phyloP scores from a whole-genome alignment of 2,113 vertebrate genomes.

The Aldabrachelys gigantea region DNA sequence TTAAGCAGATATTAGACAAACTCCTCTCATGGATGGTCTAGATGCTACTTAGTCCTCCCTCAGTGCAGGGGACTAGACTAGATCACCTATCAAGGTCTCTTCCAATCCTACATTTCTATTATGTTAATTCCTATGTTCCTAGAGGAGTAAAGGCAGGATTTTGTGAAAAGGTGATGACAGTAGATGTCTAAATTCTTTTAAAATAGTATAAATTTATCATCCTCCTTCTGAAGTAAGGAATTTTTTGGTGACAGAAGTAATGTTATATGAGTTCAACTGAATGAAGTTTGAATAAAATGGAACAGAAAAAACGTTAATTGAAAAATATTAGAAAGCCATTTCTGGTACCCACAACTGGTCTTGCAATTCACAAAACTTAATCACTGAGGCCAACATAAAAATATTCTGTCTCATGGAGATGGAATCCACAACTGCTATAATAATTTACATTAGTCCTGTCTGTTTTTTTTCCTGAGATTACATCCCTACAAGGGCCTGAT shows the following conservation, averaged over 20 bases:
- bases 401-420: background rate
- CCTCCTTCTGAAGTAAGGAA: slow-evolving; percentile 65
- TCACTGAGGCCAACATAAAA: slow-evolving; percentile 54
- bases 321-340: slow-evolving; percentile 66
- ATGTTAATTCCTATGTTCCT: background rate
- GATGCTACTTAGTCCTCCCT: no score
- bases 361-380: slow-evolving; percentile 52
- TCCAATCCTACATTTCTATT: no score
- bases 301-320: slow-evolving; percentile 65
- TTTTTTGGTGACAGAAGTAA: slow-evolving; percentile 54
- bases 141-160: slow-evolving; percentile 22
- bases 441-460: slow-evolving; percentile 51
- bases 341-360: slow-evolving; percentile 44
- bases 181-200: slow-evolving; percentile 50
- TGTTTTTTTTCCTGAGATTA: background rate
- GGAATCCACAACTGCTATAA: slow-evolving; percentile 51
- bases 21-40: background rate
- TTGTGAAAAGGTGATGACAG: slow-evolving; percentile 54
- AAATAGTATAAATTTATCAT: slow-evolving; percentile 70
- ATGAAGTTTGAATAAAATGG: slow-evolving; percentile 52
- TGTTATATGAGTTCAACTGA: slow-evolving; percentile 58
- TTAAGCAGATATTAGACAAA: background rate
- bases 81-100: no score
- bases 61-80: no score
- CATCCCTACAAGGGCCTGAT: background rate